Evolutionary conservation across 2,888 invertebrate species (phyloP).

Genomic region (Ditula angustiorana): DNA sequence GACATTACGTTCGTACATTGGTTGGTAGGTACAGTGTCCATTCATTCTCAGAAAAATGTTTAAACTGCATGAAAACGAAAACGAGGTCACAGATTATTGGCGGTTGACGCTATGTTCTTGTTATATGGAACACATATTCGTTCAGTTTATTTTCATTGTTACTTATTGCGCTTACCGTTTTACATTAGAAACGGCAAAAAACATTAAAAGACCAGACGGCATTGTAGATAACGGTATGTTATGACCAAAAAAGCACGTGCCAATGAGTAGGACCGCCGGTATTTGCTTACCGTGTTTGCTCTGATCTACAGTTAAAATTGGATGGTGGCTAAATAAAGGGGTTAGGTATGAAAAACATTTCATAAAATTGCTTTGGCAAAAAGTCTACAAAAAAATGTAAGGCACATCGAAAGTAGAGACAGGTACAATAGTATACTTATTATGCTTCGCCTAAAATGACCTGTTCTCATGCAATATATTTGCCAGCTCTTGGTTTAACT

Average conservation of each 20-base stretch:
- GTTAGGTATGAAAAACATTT: too few relatives aligned
- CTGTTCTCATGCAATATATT: too few relatives aligned
- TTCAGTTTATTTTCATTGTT: slow-evolving; percentile 55
- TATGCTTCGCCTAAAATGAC: too few relatives aligned
- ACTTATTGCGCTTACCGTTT: slow-evolving; percentile 63
- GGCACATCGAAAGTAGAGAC: too few relatives aligned
- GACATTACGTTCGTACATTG: slow-evolving; percentile 12
- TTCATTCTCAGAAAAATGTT: slow-evolving; percentile 19
- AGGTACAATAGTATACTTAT: too few relatives aligned
- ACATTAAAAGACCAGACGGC: slow-evolving; percentile 9
- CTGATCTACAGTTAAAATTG: neutral
- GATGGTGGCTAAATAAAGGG: neutral
- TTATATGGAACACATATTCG: slow-evolving; percentile 43
- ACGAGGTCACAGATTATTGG: slow-evolving; percentile 26
- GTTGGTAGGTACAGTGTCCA: neutral
- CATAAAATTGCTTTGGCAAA: too few relatives aligned
- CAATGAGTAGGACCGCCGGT: neutral
- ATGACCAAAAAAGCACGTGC: slow-evolving; percentile 27
- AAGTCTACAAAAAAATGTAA: too few relatives aligned
- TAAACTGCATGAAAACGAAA: slow-evolving; percentile 31
- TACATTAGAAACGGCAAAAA: slow-evolving; percentile 25
- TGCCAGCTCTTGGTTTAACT: too few relatives aligned
- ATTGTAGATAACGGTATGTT: slow-evolving; percentile 28
- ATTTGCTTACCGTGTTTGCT: slow-evolving; percentile 13
- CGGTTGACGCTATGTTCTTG: slow-evolving; percentile 16